Conservation (phyloP, 2,797 vertebrate genomes). For the Eulemur mongoz region DNA sequence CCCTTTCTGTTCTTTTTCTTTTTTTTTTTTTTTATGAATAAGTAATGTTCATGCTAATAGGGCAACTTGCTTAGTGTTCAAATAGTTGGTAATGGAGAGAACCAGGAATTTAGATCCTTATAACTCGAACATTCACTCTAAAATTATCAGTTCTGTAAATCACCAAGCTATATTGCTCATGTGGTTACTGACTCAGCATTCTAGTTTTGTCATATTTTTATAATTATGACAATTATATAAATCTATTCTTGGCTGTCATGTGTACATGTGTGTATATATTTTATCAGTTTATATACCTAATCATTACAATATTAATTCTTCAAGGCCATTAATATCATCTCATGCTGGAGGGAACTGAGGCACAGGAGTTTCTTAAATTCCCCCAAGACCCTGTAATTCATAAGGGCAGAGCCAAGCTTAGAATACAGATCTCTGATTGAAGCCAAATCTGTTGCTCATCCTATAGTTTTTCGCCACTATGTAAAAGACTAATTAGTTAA, state of each 20-base stretch:
- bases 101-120: neutral
- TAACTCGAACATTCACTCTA: neutral
- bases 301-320: neutral
- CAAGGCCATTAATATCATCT: neutral
- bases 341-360: neutral
- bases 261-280: neutral
- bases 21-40: neutral
- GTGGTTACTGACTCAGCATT: neutral
- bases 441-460: neutral
- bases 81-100: neutral
- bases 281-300: neutral
- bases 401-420: neutral
- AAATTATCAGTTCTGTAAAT: neutral
- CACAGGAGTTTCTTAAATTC: neutral
- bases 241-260: neutral
- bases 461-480: neutral
- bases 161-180: neutral
- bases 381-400: neutral
- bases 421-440: neutral
- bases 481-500: neutral
- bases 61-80: neutral
- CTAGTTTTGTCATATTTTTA: neutral
- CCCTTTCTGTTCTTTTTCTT: rapidly evolving
- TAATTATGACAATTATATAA: neutral
- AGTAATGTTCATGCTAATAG: neutral